Conservation (phyloP, 2,113 vertebrate genomes). For the Apodemus sylvaticus region DNA sequence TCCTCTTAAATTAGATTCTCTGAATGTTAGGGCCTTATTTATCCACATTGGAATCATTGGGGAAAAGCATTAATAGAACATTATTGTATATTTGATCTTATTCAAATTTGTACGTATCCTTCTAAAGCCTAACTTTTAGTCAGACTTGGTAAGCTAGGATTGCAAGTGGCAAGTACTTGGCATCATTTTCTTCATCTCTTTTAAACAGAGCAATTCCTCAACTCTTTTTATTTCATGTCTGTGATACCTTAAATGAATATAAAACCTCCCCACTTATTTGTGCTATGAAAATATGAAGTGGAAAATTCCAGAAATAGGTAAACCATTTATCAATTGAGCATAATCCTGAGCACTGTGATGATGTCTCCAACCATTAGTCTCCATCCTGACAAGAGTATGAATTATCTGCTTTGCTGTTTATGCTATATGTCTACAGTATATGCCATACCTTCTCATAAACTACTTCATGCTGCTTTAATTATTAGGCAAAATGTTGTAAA, state of each 20-base stretch:
- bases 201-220: neutral
- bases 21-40: neutral
- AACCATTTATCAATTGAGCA: neutral
- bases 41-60: neutral
- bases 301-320: neutral
- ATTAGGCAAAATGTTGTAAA: fast-evolving
- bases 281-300: neutral
- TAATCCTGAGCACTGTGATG: neutral
- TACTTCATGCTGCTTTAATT: neutral
- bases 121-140: neutral
- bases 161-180: neutral
- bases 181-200: neutral
- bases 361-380: neutral
- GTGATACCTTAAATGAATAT: neutral
- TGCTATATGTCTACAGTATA: no score
- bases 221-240: neutral
- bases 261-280: neutral
- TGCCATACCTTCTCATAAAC: no score
- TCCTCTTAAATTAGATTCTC: neutral
- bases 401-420: no score
- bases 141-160: neutral
- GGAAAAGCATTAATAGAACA: neutral
- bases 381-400: neutral
- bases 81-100: neutral
- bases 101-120: neutral